phyloP scores from a whole-genome alignment of 2,888 invertebrate genomes.

The Tiphia femorata region DNA sequence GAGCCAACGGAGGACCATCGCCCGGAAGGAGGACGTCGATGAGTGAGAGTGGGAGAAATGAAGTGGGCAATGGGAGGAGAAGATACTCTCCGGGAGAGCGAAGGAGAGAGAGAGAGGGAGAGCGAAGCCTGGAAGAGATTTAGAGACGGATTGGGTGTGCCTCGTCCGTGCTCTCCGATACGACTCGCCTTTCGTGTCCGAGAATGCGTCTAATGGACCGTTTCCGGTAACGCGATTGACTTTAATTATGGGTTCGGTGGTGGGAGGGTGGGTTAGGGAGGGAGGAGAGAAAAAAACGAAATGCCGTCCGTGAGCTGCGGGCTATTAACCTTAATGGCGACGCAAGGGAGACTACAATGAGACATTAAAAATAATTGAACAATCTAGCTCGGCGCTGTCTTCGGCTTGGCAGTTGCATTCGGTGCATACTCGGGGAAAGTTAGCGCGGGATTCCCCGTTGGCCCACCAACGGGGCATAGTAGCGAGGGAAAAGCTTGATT shows the following conservation, averaged over 20 bases:
- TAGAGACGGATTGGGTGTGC: slow-evolving; percentile 10
- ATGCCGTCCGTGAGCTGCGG: slow-evolving; percentile 34
- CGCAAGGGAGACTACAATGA: slow-evolving; percentile 48
- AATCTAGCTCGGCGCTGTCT: slow-evolving; percentile 20
- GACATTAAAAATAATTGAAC: slow-evolving; percentile 50
- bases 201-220: slow-evolving; percentile 38
- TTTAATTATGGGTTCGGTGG: slow-evolving; percentile 42
- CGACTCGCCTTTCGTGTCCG: slow-evolving; percentile 20
- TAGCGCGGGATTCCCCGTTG: no score
- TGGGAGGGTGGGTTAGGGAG: no score
- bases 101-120: not conserved
- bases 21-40: not conserved
- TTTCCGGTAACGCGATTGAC: slow-evolving; percentile 52
- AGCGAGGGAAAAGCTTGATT: no score
- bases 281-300: slow-evolving; percentile 26
- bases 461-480: no score
- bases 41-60: not conserved
- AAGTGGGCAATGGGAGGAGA: not conserved
- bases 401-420: slow-evolving; percentile 9
- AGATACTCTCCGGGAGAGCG: no score
- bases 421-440: no score
- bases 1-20: no score
- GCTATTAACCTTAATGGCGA: slow-evolving; percentile 48
- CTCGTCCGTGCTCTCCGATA: slow-evolving; percentile 16
- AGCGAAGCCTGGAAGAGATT: slow-evolving; percentile 6